phyloP scores from a whole-genome alignment of 2,888 invertebrate species.

The Archips crataeganus region DNA sequence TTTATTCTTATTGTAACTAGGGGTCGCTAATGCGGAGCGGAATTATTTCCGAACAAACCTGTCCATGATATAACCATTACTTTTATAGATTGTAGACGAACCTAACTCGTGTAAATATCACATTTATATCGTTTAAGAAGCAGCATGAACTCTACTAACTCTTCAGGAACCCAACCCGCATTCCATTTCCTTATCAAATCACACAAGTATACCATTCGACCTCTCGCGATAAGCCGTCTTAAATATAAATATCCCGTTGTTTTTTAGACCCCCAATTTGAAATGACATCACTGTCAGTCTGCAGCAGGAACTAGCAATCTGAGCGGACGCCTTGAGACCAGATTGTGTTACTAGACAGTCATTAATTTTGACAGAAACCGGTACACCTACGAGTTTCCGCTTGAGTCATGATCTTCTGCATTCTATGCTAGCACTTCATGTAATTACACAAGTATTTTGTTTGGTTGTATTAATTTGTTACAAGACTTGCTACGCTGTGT shows the following conservation, averaged over 20 bases:
- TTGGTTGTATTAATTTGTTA: background rate
- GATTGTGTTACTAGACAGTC: constrained; percentile 28
- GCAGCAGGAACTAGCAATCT: constrained; percentile 30
- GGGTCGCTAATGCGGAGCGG: no score
- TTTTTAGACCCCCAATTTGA: constrained; percentile 21
- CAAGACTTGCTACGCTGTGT: background rate
- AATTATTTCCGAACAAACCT: no score
- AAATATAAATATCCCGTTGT: constrained; percentile 1
- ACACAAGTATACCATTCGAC: background rate
- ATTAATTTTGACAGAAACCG: constrained; percentile 32
- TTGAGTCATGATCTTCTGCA: constrained; percentile 27
- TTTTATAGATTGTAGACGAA: no score
- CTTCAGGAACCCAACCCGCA: background rate
- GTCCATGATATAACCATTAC: background rate
- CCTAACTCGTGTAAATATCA: background rate
- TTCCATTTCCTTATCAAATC: constrained; percentile 2
- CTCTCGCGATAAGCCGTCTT: background rate
- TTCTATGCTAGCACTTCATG: constrained; percentile 14
- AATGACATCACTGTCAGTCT: constrained; percentile 35
- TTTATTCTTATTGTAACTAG: background rate
- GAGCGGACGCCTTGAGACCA: constrained; percentile 26
- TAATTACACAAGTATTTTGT: constrained; percentile 17
- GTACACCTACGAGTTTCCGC: constrained; percentile 33
- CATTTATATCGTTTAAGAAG: background rate
- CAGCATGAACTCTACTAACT: background rate